A percentile compares a stretch with the other conserved stretches of the same genome.
Evolutionary conservation across 2,113 vertebrate species (phyloP).

Genomic region (Alligator mississippiensis): DNA sequence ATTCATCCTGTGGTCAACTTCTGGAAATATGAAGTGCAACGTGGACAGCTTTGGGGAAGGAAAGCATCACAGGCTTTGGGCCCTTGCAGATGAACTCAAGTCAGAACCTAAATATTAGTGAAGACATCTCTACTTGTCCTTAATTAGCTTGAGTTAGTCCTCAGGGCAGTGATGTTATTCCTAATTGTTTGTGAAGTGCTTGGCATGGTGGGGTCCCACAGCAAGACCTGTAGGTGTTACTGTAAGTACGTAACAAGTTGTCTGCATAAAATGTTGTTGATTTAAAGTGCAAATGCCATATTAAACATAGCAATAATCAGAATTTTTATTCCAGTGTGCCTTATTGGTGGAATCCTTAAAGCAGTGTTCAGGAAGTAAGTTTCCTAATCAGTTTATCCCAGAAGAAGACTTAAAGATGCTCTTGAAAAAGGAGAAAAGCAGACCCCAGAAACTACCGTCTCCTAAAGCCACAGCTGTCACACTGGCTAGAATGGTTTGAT

Average conservation of each 20-base stretch:
- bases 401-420: neutral
- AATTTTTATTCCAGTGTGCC: slow-evolving; percentile 76
- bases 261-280: neutral
- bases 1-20: too few species aligned
- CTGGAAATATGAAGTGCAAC: too few species aligned
- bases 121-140: neutral
- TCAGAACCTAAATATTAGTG: too few species aligned
- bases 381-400: neutral
- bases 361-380: slow-evolving; percentile 57
- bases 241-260: neutral
- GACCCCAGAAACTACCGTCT: slow-evolving; percentile 37
- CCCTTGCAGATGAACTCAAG: too few species aligned
- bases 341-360: slow-evolving; percentile 82
- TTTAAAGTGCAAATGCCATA: neutral
- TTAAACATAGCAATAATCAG: neutral
- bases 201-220: neutral
- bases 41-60: too few species aligned
- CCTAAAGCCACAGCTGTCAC: slow-evolving; percentile 71
- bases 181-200: neutral
- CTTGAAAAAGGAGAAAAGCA: slow-evolving; percentile 15
- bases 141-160: neutral
- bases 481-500: slow-evolving; percentile 78
- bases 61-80: too few species aligned
- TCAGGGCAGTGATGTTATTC: neutral
- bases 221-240: neutral